phyloP scores from a whole-genome alignment of 2,797 vertebrate species.

The Chaetophractus vellerosus region DNA sequence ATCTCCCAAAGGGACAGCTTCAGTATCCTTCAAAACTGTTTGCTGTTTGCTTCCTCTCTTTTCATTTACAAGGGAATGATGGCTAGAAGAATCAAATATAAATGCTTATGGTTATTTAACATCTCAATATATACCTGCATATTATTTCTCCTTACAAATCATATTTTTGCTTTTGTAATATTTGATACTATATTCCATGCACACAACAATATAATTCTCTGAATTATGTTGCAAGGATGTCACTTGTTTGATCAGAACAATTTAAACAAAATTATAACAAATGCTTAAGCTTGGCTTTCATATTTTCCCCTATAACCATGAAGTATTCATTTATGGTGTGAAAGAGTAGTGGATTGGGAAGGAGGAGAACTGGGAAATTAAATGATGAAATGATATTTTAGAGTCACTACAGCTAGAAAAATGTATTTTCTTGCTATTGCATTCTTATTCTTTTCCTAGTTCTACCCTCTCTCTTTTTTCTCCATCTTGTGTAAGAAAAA shows the following conservation, averaged over 20 bases:
- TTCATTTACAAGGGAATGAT: background rate
- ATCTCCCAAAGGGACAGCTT: background rate
- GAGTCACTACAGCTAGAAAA: background rate
- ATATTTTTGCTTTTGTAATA: background rate
- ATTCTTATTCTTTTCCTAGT: background rate
- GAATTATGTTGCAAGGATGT: background rate
- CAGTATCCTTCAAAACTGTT: background rate
- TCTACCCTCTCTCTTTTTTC: background rate
- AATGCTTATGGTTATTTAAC: background rate
- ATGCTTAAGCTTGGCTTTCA: background rate
- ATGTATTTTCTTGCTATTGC: background rate
- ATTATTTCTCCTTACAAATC: background rate
- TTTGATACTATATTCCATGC: background rate
- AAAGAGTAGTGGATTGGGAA: background rate
- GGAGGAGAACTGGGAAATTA: background rate
- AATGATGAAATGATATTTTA: background rate
- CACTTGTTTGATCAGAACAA: background rate
- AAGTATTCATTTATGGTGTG: background rate
- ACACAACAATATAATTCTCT: background rate
- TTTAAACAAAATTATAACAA: constrained; percentile 32
- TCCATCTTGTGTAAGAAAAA: background rate
- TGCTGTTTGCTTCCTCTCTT: background rate
- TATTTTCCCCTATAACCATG: background rate
- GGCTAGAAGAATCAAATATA: background rate
- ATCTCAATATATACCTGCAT: background rate